Base-by-base conservation (phyloP, 2,888 invertebrate genomes). In the Dendrolimus houi region DNA sequence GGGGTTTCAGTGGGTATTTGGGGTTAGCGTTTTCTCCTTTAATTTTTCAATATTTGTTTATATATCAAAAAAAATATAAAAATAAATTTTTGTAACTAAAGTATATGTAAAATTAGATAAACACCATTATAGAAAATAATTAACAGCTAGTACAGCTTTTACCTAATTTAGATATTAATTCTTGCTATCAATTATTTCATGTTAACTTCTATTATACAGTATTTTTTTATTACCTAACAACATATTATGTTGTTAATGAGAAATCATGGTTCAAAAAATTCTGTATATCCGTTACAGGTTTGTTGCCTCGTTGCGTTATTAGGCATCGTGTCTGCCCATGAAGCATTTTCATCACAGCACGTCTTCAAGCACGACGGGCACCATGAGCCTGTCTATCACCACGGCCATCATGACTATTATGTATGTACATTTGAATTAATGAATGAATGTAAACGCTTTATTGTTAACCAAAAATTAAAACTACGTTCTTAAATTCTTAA, bases 271-370 rank as follows among this genome's bases (percentile, higher is more conserved):
- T 2, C 2, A 47, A 47, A 14, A 47, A 47, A 47, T 47, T 10
- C 2, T 47, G 47, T 47, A 47, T 47, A 9, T 12, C 52, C n/a
- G n/a, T 57, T 57, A 12, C 40, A 59, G 57, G 55, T 54, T 8
- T 12, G 54, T 2, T 9, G 57, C 52, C 12, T 54, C 13, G 55
- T 54, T n/a, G 52, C 47, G 52, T 17, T 57, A 8, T 14, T 57
- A 2, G 59, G 57, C 42, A 54, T 14, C 3, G 41, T 29, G 6
- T 29, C 52, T 12, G 57, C 57, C 12, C 53, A 62, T 6, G 66
- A 65, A 77, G 69, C 68, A 9, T 73, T 66, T 61, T 75, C 74
- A 0, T 72, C 74, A 7, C 73, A 73, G 59, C 69, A 69, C 61
- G 66, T 75, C 70, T 57, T 73, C 61, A 58, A 75, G 60, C 52